These are phyloP conservation scores for Chelon auratus DNA, from an alignment of 2,797 vertebrate genomes.

Conservation along the genomic window DNA sequence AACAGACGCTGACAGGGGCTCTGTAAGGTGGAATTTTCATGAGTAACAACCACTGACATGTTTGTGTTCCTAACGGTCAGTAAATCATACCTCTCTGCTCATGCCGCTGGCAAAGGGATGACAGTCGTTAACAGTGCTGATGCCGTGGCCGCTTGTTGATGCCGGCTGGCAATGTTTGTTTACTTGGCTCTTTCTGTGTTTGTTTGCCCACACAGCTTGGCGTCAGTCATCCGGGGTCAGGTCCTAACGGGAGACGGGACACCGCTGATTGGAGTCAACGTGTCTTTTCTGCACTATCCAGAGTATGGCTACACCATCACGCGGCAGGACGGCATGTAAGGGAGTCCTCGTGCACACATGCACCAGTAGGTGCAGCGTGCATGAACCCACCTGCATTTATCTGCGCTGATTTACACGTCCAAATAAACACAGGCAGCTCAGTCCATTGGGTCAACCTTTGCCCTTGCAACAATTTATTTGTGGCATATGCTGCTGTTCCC, in stretches of 20 bases:
- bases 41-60: conserved; percentile 57
- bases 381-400: not conserved
- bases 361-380: not conserved
- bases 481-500: conserved; percentile 9
- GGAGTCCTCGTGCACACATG: conserved; percentile 29
- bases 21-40: conserved; percentile 50
- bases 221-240: conserved; percentile 96
- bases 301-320: conserved; percentile 95
- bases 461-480: conserved; percentile 17
- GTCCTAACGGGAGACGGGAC: conserved; percentile 97
- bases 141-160: conserved; percentile 34
- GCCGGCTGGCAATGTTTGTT: conserved; percentile 64
- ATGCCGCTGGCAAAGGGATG: conserved; percentile 45
- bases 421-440: conserved; percentile 35
- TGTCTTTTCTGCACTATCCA: conserved; percentile 94
- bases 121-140: conserved; percentile 48
- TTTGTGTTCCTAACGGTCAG: conserved; percentile 50
- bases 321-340: conserved; percentile 98
- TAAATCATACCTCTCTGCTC: conserved; percentile 61
- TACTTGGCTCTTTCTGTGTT: conserved; percentile 66
- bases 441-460: conserved; percentile 29
- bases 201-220: conserved; percentile 86
- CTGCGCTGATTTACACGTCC: conserved; percentile 37
- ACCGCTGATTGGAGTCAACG: conserved; percentile 97
- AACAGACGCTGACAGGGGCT: conserved; percentile 39